phyloP scores from a whole-genome alignment of 2,113 vertebrate genomes.

The Ellobius talpinus region DNA sequence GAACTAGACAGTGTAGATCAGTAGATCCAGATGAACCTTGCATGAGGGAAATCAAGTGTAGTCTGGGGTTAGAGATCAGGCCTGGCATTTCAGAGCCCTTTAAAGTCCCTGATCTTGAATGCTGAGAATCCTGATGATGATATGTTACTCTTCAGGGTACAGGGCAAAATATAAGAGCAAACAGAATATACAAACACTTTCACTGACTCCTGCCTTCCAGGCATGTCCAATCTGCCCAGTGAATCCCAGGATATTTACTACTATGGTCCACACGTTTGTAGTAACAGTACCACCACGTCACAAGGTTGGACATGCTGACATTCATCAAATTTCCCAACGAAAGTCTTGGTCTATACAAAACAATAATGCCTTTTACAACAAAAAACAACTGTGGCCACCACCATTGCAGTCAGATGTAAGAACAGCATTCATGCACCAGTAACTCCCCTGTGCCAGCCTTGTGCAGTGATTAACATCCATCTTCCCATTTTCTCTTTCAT shows the following conservation, averaged over 20 bases:
- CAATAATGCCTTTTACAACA: not conserved
- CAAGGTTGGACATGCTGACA: not conserved
- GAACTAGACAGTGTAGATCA: not conserved
- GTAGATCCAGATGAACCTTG: not conserved
- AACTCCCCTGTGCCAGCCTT: too few relatives aligned
- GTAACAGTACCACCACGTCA: not conserved
- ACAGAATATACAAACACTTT: not conserved
- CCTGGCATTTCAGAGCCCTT: not conserved
- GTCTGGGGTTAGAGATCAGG: not conserved
- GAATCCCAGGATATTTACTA: not conserved
- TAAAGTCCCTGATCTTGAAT: not conserved
- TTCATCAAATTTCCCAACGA: not conserved
- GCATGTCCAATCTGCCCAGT: not conserved
- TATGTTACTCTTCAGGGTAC: not conserved
- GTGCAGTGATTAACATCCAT: accelerated
- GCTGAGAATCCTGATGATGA: not conserved
- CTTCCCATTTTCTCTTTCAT: not conserved
- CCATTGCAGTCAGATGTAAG: not conserved
- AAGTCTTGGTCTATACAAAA: not conserved
- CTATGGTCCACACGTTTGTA: not conserved
- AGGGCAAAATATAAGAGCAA: conserved; percentile 58
- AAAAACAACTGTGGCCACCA: not conserved
- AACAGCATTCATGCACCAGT: not conserved
- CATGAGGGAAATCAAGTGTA: not conserved
- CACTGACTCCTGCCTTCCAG: not conserved